These are phyloP conservation scores for Phylloscopus collybita DNA, from an alignment of 2,797 vertebrate genomes.

Conservation along the genomic window DNA sequence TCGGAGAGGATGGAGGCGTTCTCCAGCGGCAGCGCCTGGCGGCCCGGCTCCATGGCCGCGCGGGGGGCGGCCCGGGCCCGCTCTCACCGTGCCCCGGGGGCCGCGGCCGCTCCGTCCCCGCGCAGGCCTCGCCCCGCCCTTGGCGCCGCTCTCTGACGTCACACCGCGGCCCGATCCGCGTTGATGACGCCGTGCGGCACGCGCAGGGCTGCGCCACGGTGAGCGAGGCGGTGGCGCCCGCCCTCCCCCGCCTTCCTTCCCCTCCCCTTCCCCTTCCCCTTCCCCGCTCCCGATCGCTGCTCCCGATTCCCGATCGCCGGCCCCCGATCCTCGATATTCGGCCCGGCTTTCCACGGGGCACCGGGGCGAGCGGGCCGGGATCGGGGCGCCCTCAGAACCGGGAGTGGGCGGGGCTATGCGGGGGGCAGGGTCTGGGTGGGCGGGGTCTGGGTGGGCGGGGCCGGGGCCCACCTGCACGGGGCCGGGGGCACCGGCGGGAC, in stretches of 20 bases:
- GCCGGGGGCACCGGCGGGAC: not conserved
- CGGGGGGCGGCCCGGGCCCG: not conserved
- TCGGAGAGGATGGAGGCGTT: constrained; percentile 95
- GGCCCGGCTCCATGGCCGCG: constrained; percentile 87
- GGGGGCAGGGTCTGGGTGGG: no score
- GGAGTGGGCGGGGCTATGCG: not conserved
- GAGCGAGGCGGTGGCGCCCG: not conserved
- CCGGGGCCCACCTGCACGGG: not conserved
- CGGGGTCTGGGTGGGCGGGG: no score
- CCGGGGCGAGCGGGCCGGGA: not conserved
- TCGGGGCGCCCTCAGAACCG: not conserved
- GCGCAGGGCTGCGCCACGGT: not conserved
- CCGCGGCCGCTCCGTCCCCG: not conserved
- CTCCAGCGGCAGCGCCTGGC: constrained; percentile 87
- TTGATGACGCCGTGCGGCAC: accelerated
- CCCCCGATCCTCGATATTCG: not conserved
- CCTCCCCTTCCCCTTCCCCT: not conserved
- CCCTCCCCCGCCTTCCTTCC: not conserved
- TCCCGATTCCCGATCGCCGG: not conserved
- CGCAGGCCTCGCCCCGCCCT: not conserved
- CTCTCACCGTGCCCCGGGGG: not conserved
- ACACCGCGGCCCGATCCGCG: accelerated
- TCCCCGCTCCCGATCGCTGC: no score
- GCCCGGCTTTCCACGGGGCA: not conserved
- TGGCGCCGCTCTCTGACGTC: not conserved